Base-by-base conservation (phyloP, 2,113 vertebrate species). In the Xyliphius kryptos region DNA sequence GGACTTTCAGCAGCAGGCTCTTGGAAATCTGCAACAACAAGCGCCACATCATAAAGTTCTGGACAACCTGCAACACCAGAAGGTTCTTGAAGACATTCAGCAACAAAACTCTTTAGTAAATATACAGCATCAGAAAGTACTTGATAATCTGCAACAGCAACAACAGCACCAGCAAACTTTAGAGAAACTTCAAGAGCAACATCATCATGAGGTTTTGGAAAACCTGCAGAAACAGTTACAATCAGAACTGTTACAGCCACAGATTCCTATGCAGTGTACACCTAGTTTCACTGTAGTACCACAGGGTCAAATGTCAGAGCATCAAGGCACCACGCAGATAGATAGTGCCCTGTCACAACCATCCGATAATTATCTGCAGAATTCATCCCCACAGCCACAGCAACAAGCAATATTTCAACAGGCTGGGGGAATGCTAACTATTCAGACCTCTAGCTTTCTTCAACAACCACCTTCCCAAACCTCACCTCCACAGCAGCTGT, bases 381-480 rank as follows among this genome's bases (percentile, higher is more conserved):
- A 81, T 70, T 63, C 79, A 9, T 56, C 78, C 10, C 21, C 81
- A 11, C 82, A 83, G 40, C 68, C 76, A 3, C 78, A 80, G 73
- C 84, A 83, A 63, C 92, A 92, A 11, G 85, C 85, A 9, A 85
- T 97, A 32, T 92, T 95, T 73, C 95, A 93, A 63, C 93, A 94
- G 46, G 71, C 90, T 0, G 91, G 87, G 51, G 92, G 97, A 49
- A 90, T 98, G 22, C 89, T 98, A 60, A 90, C 92, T 3, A 92
- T 97, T 72, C 93, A 95, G 76, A 88, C 89, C 11, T 66, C 86
- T 46, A 91, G 79, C 76, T 98, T 97, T 75, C 86, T 96, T 65
- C 89, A 93, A 9, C 94, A 91, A 70, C 83, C 93, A 11, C 79
- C 86, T 0, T 79, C 86, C 2, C 83, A 88, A 66, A 80, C 92